These are phyloP conservation scores for Cataglyphis cursor DNA, from an alignment of 2,888 invertebrate genomes.

Conservation along the genomic window DNA sequence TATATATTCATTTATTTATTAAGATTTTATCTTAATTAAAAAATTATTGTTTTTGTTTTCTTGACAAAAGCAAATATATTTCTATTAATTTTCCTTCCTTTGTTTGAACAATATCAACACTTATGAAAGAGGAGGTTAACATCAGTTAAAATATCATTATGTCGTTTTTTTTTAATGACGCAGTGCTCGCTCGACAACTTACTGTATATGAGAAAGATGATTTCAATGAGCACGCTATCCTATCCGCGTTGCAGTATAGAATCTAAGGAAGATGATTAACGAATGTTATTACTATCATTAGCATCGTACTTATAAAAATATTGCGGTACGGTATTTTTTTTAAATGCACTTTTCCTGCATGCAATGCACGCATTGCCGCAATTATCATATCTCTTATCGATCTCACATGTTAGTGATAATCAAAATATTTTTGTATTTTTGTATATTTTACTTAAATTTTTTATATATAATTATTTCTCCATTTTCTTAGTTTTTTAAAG, in stretches of 20 bases:
- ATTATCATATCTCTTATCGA: constrained; percentile 51
- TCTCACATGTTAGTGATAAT: constrained; percentile 29
- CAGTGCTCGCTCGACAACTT: not conserved
- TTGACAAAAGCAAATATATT: not conserved
- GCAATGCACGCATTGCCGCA: constrained; percentile 44
- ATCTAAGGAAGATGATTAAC: constrained; percentile 52
- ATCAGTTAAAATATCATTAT: not conserved
- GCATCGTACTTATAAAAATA: constrained; percentile 34
- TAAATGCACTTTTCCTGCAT: constrained; percentile 31
- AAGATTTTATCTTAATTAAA: not conserved
- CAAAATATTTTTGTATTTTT: constrained; percentile 28
- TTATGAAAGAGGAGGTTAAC: not conserved
- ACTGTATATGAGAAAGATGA: constrained; percentile 1
- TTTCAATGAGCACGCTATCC: constrained; percentile 53
- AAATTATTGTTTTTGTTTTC: not conserved
- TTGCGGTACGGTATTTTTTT: constrained; percentile 27
- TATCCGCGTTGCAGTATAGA: constrained; percentile 1
- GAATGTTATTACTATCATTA: constrained; percentile 49
- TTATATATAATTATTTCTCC: no score
- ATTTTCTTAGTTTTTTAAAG: not conserved
- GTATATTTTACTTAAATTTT: constrained; percentile 13
- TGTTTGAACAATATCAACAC: constrained; percentile 1
- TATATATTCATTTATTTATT: not conserved
- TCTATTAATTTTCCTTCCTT: constrained; percentile 2
- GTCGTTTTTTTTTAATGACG: constrained; percentile 20